Evolutionary conservation across 2,113 vertebrate species (phyloP).

Genomic region (Tenrec ecaudatus): DNA sequence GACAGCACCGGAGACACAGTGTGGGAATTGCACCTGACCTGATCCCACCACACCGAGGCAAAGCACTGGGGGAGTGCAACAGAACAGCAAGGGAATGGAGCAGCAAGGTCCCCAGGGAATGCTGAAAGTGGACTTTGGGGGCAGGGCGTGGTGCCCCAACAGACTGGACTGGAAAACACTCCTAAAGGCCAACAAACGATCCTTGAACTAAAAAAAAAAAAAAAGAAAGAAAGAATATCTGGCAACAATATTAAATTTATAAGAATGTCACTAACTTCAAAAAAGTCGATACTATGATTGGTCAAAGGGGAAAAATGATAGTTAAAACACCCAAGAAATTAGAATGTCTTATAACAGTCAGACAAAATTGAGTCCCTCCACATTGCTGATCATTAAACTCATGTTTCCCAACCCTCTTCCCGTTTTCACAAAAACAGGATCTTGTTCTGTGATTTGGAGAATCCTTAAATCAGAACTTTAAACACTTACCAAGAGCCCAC

Average conservation of each 20-base stretch:
- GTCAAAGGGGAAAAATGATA: neutral
- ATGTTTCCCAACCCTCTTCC: neutral
- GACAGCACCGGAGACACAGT: too few species aligned
- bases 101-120: too few species aligned
- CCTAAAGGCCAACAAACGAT: too few species aligned
- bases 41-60: too few species aligned
- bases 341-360: neutral
- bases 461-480: neutral
- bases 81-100: too few species aligned
- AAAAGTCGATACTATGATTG: neutral
- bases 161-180: too few species aligned
- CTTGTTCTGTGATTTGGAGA: neutral
- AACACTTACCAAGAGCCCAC: neutral
- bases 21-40: too few species aligned
- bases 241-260: neutral
- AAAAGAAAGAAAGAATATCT: neutral
- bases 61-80: too few species aligned
- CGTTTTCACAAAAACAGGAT: constrained; percentile 15
- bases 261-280: neutral
- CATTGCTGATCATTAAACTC: neutral
- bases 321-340: neutral
- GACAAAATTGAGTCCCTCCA: neutral
- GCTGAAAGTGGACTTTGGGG: too few species aligned
- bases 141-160: too few species aligned
- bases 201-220: too few species aligned